Conservation (phyloP, 1,140 invertebrate species). For the Procambarus virginalis region DNA sequence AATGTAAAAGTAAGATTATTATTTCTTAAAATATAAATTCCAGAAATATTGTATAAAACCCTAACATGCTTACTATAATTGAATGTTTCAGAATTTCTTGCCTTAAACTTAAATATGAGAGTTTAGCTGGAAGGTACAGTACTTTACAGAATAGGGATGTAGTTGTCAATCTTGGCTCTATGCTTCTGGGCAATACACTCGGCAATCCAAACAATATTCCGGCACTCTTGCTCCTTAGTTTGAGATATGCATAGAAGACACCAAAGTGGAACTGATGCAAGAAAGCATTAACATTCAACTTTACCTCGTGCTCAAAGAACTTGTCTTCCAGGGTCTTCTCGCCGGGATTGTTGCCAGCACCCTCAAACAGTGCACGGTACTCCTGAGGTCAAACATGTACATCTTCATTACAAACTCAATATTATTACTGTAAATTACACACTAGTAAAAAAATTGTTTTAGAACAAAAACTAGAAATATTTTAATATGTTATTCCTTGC, state of each 20-base stretch:
- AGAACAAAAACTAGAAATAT: no score
- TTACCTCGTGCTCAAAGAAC: conserved; percentile 99
- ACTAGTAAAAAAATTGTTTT: no score
- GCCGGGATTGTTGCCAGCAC: conserved; percentile 96
- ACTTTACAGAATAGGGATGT: conserved; percentile 97
- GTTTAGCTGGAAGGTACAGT: no score
- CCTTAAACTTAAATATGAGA: no score
- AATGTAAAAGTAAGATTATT: no score
- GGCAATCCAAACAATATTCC: conserved; percentile 99
- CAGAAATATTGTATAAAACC: no score
- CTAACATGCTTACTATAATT: no score
- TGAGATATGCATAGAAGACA: conserved; percentile 99
- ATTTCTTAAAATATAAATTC: no score
- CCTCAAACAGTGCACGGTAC: conserved; percentile 93
- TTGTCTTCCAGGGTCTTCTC: conserved; percentile 86
- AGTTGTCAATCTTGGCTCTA: conserved; percentile 99
- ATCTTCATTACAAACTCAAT: no score
- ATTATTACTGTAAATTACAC: no score
- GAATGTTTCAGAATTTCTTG: no score
- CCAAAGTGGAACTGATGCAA: conserved; percentile 99
- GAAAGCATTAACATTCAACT: conserved; percentile 96
- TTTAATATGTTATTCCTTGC: no score
- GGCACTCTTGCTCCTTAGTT: conserved; percentile 99
- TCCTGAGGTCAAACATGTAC: not conserved
- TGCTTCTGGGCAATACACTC: conserved; percentile 99